phyloP scores from a whole-genome alignment of 37 sponge, comb jelly and placozoan genomes.

The Lycopodina hypogea region DNA sequence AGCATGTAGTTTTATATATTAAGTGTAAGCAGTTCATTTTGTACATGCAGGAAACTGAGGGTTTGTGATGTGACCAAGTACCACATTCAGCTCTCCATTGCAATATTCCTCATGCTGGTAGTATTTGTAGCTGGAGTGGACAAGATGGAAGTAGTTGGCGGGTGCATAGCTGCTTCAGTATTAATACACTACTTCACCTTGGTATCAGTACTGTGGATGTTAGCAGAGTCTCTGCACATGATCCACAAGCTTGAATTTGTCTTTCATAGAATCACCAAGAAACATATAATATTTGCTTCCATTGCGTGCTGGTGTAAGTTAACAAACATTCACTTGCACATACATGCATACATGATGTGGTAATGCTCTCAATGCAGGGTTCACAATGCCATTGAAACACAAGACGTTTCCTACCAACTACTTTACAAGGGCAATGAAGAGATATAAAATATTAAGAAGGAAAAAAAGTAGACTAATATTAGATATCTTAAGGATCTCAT shows the following conservation, averaged over 20 bases:
- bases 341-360: too few relatives aligned
- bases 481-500: too few relatives aligned
- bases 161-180: conserved; percentile 40
- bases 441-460: too few relatives aligned
- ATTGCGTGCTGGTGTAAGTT: conserved; percentile 57
- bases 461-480: too few relatives aligned
- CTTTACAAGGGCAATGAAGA: too few relatives aligned
- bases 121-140: conserved; percentile 61
- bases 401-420: too few relatives aligned
- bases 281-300: conserved; percentile 17
- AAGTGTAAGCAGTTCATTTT: too few relatives aligned
- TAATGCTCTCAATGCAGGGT: too few relatives aligned
- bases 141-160: conserved; percentile 20
- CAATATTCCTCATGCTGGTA: conserved; percentile 36
- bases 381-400: too few relatives aligned
- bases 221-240: conserved; percentile 46
- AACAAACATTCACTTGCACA: too few relatives aligned
- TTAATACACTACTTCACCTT: conserved; percentile 63
- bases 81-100: conserved; percentile 45
- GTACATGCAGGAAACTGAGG: conserved; percentile 26
- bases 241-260: conserved; percentile 60
- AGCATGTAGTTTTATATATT: too few relatives aligned
- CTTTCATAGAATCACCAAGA: conserved; percentile 29
- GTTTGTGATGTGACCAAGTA: conserved; percentile 25
- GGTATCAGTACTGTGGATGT: conserved; percentile 57